phyloP scores from a whole-genome alignment of 2,113 vertebrate species.

The Rissa tridactyla region DNA sequence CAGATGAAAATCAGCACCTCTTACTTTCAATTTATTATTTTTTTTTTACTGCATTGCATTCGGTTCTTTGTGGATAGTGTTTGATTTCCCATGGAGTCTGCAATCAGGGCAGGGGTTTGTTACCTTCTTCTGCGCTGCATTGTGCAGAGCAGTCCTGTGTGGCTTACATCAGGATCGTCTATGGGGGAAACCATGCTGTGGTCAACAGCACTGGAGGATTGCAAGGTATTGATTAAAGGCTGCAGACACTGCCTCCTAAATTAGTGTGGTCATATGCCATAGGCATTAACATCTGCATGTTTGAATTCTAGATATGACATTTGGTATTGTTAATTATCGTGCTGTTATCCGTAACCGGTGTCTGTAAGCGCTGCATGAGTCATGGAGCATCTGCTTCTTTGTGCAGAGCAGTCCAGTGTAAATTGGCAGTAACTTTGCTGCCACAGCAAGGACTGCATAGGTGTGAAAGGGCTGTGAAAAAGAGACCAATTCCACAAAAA shows the following conservation, averaged over 20 bases:
- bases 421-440: not conserved
- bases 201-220: no score
- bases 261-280: fast-evolving
- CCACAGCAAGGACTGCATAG: not conserved
- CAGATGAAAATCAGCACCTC: not conserved
- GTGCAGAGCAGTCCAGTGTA: not conserved
- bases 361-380: constrained; percentile 1
- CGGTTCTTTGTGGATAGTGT: not conserved
- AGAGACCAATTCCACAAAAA: not conserved
- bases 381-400: not conserved
- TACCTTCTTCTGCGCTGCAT: not conserved
- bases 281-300: not conserved
- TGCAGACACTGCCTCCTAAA: not conserved
- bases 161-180: not conserved
- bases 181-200: not conserved
- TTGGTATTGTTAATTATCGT: not conserved
- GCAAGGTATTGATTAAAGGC: not conserved
- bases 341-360: not conserved
- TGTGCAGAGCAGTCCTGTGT: not conserved
- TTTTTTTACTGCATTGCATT: not conserved
- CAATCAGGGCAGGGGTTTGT: not conserved
- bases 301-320: not conserved
- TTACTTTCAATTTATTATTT: not conserved
- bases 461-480: not conserved
- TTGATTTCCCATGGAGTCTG: not conserved